Evolutionary conservation across 2,797 vertebrate genomes (phyloP).

Genomic region (Margarornis squamiger): DNA sequence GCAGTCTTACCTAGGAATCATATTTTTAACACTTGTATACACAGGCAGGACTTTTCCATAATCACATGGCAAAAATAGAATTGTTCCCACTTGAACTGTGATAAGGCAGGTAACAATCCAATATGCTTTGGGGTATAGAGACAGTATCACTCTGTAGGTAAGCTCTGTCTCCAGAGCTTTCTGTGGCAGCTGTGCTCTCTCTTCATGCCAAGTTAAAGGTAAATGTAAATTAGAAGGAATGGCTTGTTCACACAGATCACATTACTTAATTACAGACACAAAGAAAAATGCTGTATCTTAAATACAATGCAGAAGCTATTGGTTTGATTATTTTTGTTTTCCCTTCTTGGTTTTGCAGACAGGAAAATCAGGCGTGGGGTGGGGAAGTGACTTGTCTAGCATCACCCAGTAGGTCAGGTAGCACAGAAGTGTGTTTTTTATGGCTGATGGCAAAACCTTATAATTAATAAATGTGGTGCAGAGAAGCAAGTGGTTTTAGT

Average conservation of each 20-base stretch:
- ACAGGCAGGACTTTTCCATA: neutral
- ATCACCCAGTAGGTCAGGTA: neutral
- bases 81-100: neutral
- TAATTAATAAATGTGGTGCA: neutral
- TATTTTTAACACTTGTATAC: neutral
- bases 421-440: neutral
- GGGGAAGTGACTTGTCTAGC: neutral
- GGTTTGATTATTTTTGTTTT: neutral
- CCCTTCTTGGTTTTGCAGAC: neutral
- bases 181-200: neutral
- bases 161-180: neutral
- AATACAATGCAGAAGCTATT: neutral
- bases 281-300: neutral
- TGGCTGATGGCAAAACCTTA: neutral
- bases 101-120: neutral
- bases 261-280: neutral
- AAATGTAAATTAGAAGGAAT: neutral
- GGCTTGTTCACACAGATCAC: neutral
- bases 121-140: neutral
- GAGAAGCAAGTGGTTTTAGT: neutral
- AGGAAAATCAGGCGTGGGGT: neutral
- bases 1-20: neutral
- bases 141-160: neutral
- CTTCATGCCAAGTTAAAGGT: neutral
- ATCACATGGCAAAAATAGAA: neutral